Percentiles rank a stretch among this genome's conserved stretches.
Conservation (phyloP, 2,113 vertebrate genomes). For the Murina feae region DNA sequence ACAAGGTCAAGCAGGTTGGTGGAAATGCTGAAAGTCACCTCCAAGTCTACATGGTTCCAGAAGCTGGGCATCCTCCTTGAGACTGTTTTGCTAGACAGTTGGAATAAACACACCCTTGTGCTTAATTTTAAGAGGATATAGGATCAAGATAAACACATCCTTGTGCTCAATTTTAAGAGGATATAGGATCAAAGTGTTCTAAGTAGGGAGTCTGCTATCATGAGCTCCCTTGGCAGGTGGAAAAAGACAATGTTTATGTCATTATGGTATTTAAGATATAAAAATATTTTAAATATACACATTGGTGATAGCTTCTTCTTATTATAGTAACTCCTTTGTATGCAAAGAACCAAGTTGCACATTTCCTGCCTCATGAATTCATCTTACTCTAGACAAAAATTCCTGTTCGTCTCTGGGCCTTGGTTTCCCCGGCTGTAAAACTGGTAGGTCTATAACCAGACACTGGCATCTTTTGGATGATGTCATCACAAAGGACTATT, state of each 20-base stretch:
- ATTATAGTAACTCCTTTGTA: neutral
- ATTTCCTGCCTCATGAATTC: neutral
- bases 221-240: neutral
- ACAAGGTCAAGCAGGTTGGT: neutral
- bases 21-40: neutral
- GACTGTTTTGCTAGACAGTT: neutral
- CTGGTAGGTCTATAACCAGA: neutral
- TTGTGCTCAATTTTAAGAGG: neutral
- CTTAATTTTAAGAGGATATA: neutral
- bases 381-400: neutral
- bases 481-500: neutral
- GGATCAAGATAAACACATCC: neutral
- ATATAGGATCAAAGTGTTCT: neutral
- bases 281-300: slow-evolving; percentile 19
- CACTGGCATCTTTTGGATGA: neutral
- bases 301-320: neutral
- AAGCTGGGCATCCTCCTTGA: neutral
- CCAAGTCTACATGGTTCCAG: neutral
- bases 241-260: neutral
- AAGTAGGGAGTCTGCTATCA: neutral
- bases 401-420: neutral
- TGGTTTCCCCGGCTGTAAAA: neutral
- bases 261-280: neutral
- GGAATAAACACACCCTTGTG: neutral
- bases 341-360: neutral